Conservation (phyloP, 2,797 vertebrate genomes). For the Diplodus sargus region DNA sequence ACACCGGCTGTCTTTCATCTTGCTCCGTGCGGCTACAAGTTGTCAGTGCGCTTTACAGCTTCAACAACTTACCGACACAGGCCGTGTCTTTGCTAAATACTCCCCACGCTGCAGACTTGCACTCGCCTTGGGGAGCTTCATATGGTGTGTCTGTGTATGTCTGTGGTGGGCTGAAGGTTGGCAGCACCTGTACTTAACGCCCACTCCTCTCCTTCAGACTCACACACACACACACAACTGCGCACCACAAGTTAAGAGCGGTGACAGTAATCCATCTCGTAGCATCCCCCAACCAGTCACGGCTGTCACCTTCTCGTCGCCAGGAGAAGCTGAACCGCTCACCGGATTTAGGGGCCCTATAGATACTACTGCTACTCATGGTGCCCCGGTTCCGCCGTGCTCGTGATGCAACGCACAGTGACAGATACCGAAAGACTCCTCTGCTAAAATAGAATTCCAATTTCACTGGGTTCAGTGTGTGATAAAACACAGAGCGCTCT, state of each 20-base stretch:
- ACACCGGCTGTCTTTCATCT: slow-evolving; percentile 1
- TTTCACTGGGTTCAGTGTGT: slow-evolving; percentile 62
- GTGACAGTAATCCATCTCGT: slow-evolving; percentile 77
- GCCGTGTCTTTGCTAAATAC: slow-evolving; percentile 8
- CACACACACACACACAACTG: slow-evolving; percentile 14
- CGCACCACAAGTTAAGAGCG: slow-evolving; percentile 47
- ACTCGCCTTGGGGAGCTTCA: slow-evolving; percentile 25
- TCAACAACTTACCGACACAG: slow-evolving; percentile 5
- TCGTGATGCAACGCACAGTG: slow-evolving; percentile 62
- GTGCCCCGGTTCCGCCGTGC: slow-evolving; percentile 45
- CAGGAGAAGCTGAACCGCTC: slow-evolving; percentile 55
- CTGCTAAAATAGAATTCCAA: slow-evolving; percentile 75
- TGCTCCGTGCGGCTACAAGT: background rate
- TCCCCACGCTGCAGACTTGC: slow-evolving; percentile 9
- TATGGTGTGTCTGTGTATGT: slow-evolving; percentile 22
- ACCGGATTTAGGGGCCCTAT: slow-evolving; percentile 62
- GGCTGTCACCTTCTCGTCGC: slow-evolving; percentile 72
- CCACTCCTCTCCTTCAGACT: slow-evolving; percentile 51
- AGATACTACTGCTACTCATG: slow-evolving; percentile 60
- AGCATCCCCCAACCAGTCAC: slow-evolving; percentile 65
- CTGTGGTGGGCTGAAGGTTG: slow-evolving; percentile 62
- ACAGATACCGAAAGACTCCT: slow-evolving; percentile 68
- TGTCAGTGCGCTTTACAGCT: background rate
- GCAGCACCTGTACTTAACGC: slow-evolving; percentile 67
- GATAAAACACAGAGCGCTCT: slow-evolving; percentile 70